Conservation (phyloP, 1,140 invertebrate species). For the Schlechtendalia chinensis region DNA sequence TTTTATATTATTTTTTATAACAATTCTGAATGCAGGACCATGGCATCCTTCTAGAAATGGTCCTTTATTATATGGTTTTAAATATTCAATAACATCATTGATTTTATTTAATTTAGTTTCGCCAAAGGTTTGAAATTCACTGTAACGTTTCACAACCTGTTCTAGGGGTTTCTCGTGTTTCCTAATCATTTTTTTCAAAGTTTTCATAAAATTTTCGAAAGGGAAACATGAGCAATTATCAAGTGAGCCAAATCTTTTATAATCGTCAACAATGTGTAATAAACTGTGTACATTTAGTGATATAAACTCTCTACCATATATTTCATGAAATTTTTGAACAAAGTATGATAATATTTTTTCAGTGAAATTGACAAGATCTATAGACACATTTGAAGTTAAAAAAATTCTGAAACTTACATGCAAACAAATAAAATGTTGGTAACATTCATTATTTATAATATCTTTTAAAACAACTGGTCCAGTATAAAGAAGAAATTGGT, state of each 20-base stretch:
- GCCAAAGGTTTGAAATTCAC: neutral
- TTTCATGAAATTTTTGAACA: neutral
- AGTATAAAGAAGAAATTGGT: neutral
- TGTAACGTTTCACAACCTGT: neutral
- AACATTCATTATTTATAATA: neutral
- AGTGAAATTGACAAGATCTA: neutral
- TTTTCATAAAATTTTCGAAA: conserved; percentile 11
- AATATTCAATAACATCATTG: neutral
- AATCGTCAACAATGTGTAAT: neutral
- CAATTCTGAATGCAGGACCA: neutral
- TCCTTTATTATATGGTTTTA: neutral
- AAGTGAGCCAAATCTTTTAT: neutral
- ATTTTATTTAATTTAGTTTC: neutral
- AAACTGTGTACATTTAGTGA: neutral
- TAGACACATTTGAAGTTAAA: neutral
- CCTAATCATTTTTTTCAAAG: neutral
- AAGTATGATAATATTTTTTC: neutral
- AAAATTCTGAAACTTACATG: neutral
- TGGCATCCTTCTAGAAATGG: neutral
- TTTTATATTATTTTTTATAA: neutral
- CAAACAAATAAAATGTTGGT: neutral
- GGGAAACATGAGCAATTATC: conserved; percentile 6
- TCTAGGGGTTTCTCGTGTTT: conserved; percentile 2
- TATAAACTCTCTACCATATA: neutral
- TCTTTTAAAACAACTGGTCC: conserved; percentile 1